These are phyloP conservation scores for Elachura formosa DNA, from an alignment of 2,113 vertebrate genomes.

Conservation along the genomic window DNA sequence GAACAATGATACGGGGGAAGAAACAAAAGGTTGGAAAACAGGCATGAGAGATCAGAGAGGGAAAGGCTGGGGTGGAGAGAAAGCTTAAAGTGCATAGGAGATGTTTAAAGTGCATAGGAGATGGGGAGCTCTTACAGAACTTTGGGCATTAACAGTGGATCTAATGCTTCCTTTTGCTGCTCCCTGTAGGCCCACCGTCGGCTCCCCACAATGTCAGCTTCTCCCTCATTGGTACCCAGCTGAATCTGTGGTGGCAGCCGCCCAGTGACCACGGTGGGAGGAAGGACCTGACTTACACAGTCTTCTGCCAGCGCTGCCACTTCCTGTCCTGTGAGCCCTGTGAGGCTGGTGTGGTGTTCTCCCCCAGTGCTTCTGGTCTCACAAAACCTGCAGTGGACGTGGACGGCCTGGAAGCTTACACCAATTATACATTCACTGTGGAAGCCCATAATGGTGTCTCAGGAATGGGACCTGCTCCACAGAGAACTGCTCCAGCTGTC, in stretches of 20 bases:
- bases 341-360: constrained; percentile 50
- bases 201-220: constrained; percentile 72
- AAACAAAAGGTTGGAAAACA: background rate
- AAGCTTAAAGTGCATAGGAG: background rate
- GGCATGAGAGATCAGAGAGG: background rate
- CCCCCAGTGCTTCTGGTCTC: constrained; percentile 56
- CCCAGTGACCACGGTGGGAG: constrained; percentile 68
- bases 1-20: background rate
- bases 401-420: constrained; percentile 66
- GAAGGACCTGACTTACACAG: constrained; percentile 70
- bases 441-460: constrained; percentile 74
- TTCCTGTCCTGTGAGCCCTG: constrained; percentile 61
- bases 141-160: background rate
- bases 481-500: constrained; percentile 28
- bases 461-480: constrained; percentile 16
- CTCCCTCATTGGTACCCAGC: constrained; percentile 63
- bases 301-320: constrained; percentile 68
- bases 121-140: background rate
- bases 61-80: background rate
- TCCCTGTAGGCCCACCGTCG: constrained; percentile 69
- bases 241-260: constrained; percentile 70
- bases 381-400: constrained; percentile 23
- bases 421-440: constrained; percentile 74
- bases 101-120: background rate
- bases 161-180: background rate